These are phyloP conservation scores for Neotoxoptera formosana DNA, from an alignment of 1,140 invertebrate species.

Conservation along the genomic window DNA sequence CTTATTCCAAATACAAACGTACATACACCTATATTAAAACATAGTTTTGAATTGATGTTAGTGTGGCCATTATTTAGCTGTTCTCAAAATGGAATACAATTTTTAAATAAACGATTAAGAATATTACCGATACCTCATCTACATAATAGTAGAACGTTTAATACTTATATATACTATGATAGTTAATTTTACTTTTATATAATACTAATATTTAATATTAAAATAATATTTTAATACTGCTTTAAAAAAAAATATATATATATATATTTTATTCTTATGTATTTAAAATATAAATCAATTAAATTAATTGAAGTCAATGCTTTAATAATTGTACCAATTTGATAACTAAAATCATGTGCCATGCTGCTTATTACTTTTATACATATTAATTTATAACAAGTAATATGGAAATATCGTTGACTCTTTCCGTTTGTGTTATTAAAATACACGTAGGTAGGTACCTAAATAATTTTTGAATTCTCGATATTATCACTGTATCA, in stretches of 20 bases:
- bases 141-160: no score
- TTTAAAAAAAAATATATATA: no score
- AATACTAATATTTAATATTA: not conserved
- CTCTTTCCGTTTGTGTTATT: not conserved
- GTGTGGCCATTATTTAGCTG: not conserved
- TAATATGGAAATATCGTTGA: not conserved
- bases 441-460: not conserved
- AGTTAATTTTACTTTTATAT: not conserved
- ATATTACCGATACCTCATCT: not conserved
- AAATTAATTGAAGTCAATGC: no score
- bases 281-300: not conserved
- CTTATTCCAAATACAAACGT: conserved; percentile 32
- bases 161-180: not conserved
- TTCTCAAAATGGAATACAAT: not conserved
- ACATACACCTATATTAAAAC: not conserved
- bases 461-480: not conserved
- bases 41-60: not conserved
- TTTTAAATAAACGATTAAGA: not conserved
- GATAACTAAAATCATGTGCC: no score
- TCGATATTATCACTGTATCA: no score
- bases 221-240: not conserved
- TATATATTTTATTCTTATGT: not conserved
- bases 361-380: not conserved
- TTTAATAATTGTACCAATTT: no score
- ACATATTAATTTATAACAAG: not conserved